Evolutionary conservation across 2,888 invertebrate genomes (phyloP), one percentile per base, ranked within the genome.

Genomic region (Lasioglossum villosulum): DNA sequence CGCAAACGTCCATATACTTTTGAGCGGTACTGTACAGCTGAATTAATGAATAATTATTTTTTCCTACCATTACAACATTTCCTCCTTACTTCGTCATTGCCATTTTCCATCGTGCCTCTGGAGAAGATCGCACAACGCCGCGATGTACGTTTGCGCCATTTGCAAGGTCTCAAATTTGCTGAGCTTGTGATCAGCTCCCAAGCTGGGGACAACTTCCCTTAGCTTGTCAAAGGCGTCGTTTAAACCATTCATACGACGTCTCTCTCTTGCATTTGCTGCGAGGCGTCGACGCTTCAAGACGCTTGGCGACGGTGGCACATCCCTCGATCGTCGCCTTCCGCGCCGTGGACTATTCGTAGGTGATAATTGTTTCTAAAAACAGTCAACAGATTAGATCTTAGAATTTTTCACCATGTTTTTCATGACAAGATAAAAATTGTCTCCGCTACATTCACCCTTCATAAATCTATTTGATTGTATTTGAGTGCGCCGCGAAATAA

Each of bases 91-190:
- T 48, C 19, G 45, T 74, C 56, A 84, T 78, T 85, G 90, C 87
- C 91, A 90, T 34, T 93, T 93, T 23, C 90, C 90, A 19, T 94
- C 93, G 89, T 95, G 95, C 59, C 95, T 94, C 83, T 96, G 96
- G 76, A 97, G 95, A 66, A 97, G 95, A 93, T 97, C 97, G 93
- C 96, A 96, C 23, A 97, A 94, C 0, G 97, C 97, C 10, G 96
- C 95, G 80, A 97, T 97, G 92, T 97, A 97, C 10, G 97, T 97
- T 92, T 97, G 97, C 0, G 97, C 97, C 97, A 97, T 97, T 95
- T 97, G 97, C 45, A 97, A 95, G 0, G 97, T 97, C 94, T 97
- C 97, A 93, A 96, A 97, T 95, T 97, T 97, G 90, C 97, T 97
- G 59, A 97, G 95, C 94, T 97, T 97, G 92, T 97, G 96, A 91